Evolutionary conservation across 1,140 invertebrate genomes (phyloP).

Genomic region (Helicoverpa zea): DNA sequence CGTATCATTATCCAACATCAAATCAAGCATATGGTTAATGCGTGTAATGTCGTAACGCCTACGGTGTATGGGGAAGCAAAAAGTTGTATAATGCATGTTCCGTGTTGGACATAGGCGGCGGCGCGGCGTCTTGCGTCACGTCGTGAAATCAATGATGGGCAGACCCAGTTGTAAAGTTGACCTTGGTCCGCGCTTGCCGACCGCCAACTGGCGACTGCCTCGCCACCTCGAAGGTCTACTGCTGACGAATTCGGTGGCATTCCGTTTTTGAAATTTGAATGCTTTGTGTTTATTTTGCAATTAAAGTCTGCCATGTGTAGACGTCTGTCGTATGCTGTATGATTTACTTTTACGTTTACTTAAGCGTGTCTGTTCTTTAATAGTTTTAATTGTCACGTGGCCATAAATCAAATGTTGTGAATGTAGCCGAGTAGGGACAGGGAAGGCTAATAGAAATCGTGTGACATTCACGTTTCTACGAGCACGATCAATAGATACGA

Average conservation of each 20-base stretch:
- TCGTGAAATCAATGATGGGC: constrained; percentile 75
- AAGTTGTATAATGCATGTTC: constrained; percentile 57
- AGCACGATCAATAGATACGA: constrained; percentile 40
- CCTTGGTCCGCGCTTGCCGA: constrained; percentile 62
- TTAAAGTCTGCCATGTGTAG: constrained; percentile 22
- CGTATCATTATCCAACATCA: constrained; percentile 51
- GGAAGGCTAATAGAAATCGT: constrained; percentile 35
- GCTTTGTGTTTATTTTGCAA: constrained; percentile 26
- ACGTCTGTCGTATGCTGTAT: constrained; percentile 31
- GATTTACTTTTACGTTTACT: constrained; percentile 1
- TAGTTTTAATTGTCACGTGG: constrained; percentile 10
- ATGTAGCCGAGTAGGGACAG: constrained; percentile 8
- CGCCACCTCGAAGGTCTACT: constrained; percentile 41
- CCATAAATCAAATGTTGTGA: background rate
- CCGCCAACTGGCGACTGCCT: constrained; percentile 25
- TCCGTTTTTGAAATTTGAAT: constrained; percentile 42
- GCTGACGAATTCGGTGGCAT: constrained; percentile 15
- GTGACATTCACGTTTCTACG: constrained; percentile 43
- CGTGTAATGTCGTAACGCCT: constrained; percentile 51
- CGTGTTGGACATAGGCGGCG: constrained; percentile 52
- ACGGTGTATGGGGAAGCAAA: constrained; percentile 52
- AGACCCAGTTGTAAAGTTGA: constrained; percentile 79
- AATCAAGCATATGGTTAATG: constrained; percentile 42
- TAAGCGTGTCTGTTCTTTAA: background rate
- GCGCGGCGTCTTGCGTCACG: constrained; percentile 68